Conservation (phyloP, 64 coral and sea anemone genomes). For the Stichodactyla helianthus region DNA sequence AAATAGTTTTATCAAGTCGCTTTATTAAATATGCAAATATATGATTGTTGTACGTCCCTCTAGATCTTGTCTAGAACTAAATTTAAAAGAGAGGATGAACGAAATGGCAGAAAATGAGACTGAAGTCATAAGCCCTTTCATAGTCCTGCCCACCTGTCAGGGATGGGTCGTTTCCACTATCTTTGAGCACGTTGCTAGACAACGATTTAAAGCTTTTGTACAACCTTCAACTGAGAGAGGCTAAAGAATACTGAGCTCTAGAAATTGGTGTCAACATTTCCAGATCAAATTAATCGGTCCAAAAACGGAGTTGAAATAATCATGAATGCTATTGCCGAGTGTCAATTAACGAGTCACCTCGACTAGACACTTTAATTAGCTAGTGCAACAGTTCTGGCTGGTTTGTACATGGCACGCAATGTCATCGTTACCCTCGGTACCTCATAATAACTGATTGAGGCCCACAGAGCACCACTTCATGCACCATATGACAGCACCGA, state of each 20-base stretch:
- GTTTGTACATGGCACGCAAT: no score
- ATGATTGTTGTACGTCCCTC: not conserved
- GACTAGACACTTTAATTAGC: not conserved
- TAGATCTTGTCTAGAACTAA: not conserved
- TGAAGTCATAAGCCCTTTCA: not conserved
- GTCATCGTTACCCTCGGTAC: no score
- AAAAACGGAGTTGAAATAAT: not conserved
- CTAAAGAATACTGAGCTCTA: not conserved
- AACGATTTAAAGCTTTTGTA: not conserved
- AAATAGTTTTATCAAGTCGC: not conserved
- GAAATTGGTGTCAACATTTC: not conserved
- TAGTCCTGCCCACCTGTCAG: not conserved
- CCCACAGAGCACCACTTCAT: no score
- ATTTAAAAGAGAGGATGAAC: not conserved
- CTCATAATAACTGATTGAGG: no score
- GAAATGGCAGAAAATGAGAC: not conserved
- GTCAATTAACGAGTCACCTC: not conserved
- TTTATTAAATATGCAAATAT: not conserved
- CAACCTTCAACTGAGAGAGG: no score
- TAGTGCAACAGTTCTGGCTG: not conserved
- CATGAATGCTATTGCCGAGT: not conserved
- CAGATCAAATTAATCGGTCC: not conserved
- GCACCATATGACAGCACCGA: no score
- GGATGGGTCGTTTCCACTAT: not conserved
- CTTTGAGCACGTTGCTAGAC: not conserved